Conservation (phyloP, 2,888 invertebrate species). For the Leptopilina drosophilae region DNA sequence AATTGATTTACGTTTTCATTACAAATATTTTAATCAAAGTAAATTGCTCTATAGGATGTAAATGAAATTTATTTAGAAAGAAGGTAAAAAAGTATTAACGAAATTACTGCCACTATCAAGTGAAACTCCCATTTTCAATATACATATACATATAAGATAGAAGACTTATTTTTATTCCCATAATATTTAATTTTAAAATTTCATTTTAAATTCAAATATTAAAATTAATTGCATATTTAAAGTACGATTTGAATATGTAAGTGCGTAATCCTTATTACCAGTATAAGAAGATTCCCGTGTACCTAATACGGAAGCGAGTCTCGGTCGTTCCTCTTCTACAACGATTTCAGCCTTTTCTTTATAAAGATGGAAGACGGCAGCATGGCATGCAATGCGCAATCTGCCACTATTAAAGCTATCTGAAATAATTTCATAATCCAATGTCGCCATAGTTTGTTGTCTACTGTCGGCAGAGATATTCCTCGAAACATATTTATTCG, state of each 20-base stretch:
- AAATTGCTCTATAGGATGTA: background rate
- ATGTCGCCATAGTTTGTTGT: slow-evolving; percentile 77
- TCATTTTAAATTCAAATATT: background rate
- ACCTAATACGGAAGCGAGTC: slow-evolving; percentile 86
- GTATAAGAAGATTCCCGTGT: slow-evolving; percentile 81
- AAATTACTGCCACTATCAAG: background rate
- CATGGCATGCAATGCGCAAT: slow-evolving; percentile 83
- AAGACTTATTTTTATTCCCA: background rate
- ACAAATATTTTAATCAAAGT: slow-evolving; percentile 1
- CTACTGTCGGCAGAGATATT: slow-evolving; percentile 61
- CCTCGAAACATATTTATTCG: slow-evolving; percentile 55
- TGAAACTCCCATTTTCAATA: background rate
- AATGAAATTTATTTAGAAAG: slow-evolving; percentile 9
- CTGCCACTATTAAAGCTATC: slow-evolving; percentile 83
- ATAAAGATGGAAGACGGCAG: slow-evolving; percentile 84
- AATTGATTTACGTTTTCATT: slow-evolving; percentile 17
- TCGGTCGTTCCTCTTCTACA: slow-evolving; percentile 86
- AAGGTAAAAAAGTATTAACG: background rate
- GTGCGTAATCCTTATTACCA: slow-evolving; percentile 56
- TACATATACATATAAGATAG: background rate
- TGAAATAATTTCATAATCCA: slow-evolving; percentile 82
- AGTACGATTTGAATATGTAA: slow-evolving; percentile 5
- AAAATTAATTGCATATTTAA: slow-evolving; percentile 9
- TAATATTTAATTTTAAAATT: slow-evolving; percentile 1
- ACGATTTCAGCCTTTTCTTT: slow-evolving; percentile 81